Conservation (phyloP, 2,888 invertebrate species). For the Orthosia gracilis region DNA sequence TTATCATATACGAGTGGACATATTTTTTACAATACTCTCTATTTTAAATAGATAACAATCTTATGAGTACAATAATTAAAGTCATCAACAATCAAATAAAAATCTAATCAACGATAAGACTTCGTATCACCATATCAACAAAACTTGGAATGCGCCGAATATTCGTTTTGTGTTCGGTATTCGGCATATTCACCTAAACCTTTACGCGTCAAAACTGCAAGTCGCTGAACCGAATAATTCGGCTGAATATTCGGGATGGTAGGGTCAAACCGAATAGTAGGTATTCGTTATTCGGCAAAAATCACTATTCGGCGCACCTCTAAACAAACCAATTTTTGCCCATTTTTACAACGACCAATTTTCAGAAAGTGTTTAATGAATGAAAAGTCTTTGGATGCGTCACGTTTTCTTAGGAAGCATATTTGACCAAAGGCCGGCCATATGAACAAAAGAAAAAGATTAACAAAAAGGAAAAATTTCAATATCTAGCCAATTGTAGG, state of each 20-base stretch:
- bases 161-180: no score
- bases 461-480: conserved; percentile 42
- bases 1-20: background rate
- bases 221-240: no score
- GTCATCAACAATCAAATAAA: background rate
- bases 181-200: no score
- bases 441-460: conserved; percentile 15
- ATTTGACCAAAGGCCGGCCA: conserved; percentile 11
- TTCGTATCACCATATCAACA: conserved; percentile 10
- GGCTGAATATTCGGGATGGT: no score
- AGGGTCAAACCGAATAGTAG: no score
- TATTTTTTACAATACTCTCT: background rate
- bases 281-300: no score
- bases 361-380: conserved; percentile 3
- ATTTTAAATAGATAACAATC: background rate
- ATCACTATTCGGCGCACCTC: no score
- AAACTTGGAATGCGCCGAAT: background rate
- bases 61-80: conserved; percentile 1
- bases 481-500: conserved; percentile 16
- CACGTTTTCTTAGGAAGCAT: conserved; percentile 9
- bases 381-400: conserved; percentile 1
- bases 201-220: no score
- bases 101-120: conserved; percentile 24
- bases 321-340: background rate
- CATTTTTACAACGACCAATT: background rate